These are phyloP conservation scores for Zoanthus solanderi DNA, from an alignment of 92 coral and sea anemone genomes.

Conservation along the genomic window DNA sequence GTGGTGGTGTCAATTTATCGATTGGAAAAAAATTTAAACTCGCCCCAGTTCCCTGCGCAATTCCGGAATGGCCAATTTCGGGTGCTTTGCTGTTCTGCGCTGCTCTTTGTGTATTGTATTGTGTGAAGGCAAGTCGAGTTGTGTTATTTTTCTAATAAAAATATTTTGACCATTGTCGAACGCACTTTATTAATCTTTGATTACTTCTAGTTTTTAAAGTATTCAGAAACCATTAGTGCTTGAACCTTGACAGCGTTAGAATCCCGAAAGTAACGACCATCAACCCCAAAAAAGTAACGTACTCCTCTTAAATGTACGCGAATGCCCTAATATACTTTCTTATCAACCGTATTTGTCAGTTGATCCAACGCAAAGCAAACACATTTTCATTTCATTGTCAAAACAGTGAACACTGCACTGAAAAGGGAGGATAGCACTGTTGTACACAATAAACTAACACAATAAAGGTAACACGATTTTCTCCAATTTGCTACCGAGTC, in stretches of 20 bases:
- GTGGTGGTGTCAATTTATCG: too few species aligned
- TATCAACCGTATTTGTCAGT: conserved; percentile 16
- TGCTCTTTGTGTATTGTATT: too few species aligned
- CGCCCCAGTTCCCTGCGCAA: too few species aligned
- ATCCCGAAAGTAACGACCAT: conserved; percentile 13
- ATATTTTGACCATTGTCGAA: too few species aligned
- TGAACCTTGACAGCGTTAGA: not conserved
- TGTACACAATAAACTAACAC: conserved; percentile 18
- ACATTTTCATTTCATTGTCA: conserved; percentile 11
- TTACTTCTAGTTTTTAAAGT: not conserved
- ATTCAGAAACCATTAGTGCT: not conserved
- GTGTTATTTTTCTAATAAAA: too few species aligned
- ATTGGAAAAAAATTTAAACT: too few species aligned
- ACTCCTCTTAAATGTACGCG: conserved; percentile 16
- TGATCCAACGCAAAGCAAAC: not conserved
- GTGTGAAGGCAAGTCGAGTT: too few species aligned
- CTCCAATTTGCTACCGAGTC: conserved; percentile 16
- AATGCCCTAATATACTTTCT: conserved; percentile 19
- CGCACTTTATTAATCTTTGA: too few species aligned
- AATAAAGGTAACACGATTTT: conserved; percentile 7
- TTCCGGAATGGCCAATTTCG: too few species aligned
- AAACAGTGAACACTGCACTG: conserved; percentile 22
- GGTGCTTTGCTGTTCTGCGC: too few species aligned
- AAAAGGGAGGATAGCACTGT: conserved; percentile 12
- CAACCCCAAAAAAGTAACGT: conserved; percentile 6